phyloP scores from a whole-genome alignment of 2,888 invertebrate genomes.

The Matsumyia berberina region DNA sequence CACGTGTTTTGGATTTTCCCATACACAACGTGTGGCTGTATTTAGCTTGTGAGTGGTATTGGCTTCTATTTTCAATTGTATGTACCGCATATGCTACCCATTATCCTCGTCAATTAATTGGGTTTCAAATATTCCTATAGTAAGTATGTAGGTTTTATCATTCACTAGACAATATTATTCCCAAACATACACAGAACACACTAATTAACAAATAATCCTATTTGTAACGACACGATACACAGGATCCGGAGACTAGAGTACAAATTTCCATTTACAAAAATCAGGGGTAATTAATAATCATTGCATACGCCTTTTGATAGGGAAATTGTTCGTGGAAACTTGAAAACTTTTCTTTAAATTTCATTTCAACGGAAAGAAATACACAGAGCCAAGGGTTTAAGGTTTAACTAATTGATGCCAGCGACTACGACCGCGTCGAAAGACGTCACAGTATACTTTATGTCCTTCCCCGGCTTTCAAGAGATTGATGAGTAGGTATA shows the following conservation, averaged over 20 bases:
- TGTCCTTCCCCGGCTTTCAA: too few species aligned
- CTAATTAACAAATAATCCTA: too few species aligned
- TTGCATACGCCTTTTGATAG: not conserved
- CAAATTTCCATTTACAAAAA: too few species aligned
- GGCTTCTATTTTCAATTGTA: not conserved
- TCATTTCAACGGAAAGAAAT: not conserved
- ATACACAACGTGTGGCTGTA: too few species aligned
- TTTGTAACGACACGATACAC: not conserved
- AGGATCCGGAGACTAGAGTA: not conserved
- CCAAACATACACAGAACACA: too few species aligned
- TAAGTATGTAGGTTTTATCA: not conserved
- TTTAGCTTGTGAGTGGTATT: too few species aligned
- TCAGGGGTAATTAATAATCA: conserved; percentile 7
- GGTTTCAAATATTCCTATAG: conserved; percentile 16
- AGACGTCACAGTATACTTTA: too few species aligned
- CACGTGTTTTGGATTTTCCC: too few species aligned
- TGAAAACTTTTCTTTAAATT: not conserved
- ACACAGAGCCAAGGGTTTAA: too few species aligned
- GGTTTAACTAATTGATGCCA: too few species aligned
- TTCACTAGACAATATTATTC: not conserved
- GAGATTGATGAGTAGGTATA: too few species aligned
- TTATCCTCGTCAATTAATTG: conserved; percentile 31
- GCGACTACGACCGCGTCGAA: too few species aligned
- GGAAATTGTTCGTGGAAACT: not conserved
- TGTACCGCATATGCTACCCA: not conserved